Percentiles rank a stretch among this genome's conserved stretches.
phyloP scores from a whole-genome alignment of 2,113 vertebrate genomes.

The Tetrax tetrax region DNA sequence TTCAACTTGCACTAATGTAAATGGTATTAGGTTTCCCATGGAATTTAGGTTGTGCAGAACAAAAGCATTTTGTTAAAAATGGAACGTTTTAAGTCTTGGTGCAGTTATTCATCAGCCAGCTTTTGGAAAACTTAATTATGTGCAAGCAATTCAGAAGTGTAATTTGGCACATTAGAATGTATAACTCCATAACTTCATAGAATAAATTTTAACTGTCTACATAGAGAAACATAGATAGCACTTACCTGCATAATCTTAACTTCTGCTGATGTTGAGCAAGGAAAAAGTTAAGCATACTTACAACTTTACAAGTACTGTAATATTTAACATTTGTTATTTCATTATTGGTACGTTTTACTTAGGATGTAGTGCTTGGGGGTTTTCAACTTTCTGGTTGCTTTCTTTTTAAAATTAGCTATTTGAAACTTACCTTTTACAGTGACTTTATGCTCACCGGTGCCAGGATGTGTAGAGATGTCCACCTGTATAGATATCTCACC shows the following conservation, averaged over 20 bases:
- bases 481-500: slow-evolving; percentile 94
- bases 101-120: background rate
- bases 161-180: background rate
- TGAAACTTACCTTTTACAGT: slow-evolving; percentile 88
- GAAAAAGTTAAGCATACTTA: background rate
- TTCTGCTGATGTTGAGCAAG: background rate
- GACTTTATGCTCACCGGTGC: slow-evolving; percentile 96
- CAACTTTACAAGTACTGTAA: background rate
- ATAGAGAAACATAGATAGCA: background rate
- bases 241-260: background rate
- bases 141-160: background rate
- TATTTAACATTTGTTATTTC: background rate
- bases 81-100: background rate
- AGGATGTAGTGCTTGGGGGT: background rate
- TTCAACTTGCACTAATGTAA: background rate
- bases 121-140: background rate
- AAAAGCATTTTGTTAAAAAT: background rate
- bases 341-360: background rate
- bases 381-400: background rate
- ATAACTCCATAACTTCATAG: background rate
- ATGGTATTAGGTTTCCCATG: background rate
- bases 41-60: background rate
- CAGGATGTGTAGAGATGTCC: slow-evolving; percentile 89
- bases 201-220: background rate
- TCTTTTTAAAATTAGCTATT: background rate